phyloP scores from a whole-genome alignment of 2,888 invertebrate species.

The Pammene fasciana region DNA sequence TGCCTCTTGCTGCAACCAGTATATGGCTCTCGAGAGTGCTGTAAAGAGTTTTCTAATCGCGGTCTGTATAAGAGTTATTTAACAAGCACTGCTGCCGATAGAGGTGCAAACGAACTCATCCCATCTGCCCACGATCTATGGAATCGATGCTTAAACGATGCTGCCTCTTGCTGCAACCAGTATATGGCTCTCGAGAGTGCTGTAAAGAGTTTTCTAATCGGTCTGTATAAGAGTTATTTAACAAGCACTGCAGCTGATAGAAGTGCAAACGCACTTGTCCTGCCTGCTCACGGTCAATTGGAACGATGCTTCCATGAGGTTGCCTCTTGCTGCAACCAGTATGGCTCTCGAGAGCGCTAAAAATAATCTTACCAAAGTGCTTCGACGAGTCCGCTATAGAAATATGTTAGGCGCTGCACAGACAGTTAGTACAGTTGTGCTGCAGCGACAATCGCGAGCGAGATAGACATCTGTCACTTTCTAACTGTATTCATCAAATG shows the following conservation, averaged over 20 bases:
- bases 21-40: slow-evolving; percentile 53
- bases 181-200: slow-evolving; percentile 54
- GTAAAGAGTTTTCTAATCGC: background rate
- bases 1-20: slow-evolving; percentile 69
- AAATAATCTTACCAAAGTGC: too few relatives aligned
- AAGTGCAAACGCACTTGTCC: slow-evolving; percentile 63
- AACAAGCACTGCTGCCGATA: too few relatives aligned
- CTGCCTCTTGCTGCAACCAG: slow-evolving; percentile 71
- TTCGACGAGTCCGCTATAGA: too few relatives aligned
- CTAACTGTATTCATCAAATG: too few relatives aligned
- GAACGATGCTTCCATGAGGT: slow-evolving; percentile 73
- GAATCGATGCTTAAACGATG: slow-evolving; percentile 72
- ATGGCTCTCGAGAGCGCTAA: slow-evolving; percentile 50
- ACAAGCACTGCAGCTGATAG: too few relatives aligned
- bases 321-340: slow-evolving; percentile 69
- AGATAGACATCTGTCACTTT: too few relatives aligned
- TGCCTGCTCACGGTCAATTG: slow-evolving; percentile 71
- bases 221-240: background rate
- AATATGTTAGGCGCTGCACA: too few relatives aligned
- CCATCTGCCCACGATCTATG: slow-evolving; percentile 70
- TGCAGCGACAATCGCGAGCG: too few relatives aligned
- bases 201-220: slow-evolving; percentile 2
- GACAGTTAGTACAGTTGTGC: too few relatives aligned
- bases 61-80: background rate
- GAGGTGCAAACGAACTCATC: slow-evolving; percentile 62